Evolutionary conservation across 2,113 vertebrate species (phyloP), one percentile per base, ranked within the genome.

Genomic region (Actinemys pallida): DNA sequence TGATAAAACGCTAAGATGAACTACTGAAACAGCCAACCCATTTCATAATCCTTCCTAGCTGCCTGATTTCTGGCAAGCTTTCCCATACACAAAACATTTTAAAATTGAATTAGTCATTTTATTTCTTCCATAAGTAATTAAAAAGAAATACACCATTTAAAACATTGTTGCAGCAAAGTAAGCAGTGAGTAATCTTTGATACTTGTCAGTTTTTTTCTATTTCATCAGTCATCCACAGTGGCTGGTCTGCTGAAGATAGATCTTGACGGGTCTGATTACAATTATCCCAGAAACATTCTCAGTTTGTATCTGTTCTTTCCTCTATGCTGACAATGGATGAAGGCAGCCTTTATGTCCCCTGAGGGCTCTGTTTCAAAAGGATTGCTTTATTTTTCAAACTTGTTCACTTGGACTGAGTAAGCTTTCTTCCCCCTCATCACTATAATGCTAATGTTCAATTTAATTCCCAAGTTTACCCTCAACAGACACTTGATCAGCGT

Each of bases 91-190:
- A 93, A 97, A 83, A 94, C 89, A 93, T 89, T 95, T 94, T 13
- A 90, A 92, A 97, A 97, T 95, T 94, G 90, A 96, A 98, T 97
- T 97, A 97, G 93, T 94, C 90, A 96, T 92, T 95, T 96, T 78
- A 92, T 81, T 95, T 35, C 0, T 83, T 95, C 92, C 93, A 94
- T 89, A 96, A 95, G 83, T 91, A 89, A 96, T 97, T 97, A 95
- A 94, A 95, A 95, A 95, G 75, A 94, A 93, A 96, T 17, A 93
- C 90, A 87, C 89, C 89, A 87, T 92, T 95, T 92, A 96, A 96
- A 97, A 95, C 89, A 93, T 65, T 94, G 78, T 91, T 93, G 91
- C 84, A 93, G 88, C 80, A 95, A 97, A 90, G 42, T 93, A 96
- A 97, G 95, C 90, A 96, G 94, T 92, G 93, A 97, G 95, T 94